Evolutionary conservation across 1,140 invertebrate species (phyloP), one percentile per base, ranked within the genome.

Genomic region (Heliothis virescens): DNA sequence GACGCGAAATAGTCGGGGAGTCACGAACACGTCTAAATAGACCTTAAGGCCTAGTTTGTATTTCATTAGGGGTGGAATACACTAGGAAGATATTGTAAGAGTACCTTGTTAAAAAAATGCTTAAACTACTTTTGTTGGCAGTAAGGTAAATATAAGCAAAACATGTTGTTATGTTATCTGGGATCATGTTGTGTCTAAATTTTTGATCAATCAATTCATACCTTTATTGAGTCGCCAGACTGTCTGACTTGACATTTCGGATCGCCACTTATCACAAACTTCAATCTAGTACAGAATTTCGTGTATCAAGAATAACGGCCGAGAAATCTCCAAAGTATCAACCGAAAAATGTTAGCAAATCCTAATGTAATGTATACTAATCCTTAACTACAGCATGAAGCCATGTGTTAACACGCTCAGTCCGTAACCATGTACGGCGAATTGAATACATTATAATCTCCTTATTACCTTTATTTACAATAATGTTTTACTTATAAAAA

Each of bases 361-460:
- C 50, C 67, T 34, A 29, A 26, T 71, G 5, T 50, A 29, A 52
- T 26, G 21, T 50, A 55, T 53, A 18, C 67, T 67, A 67, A 67
- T 10, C 63, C 41, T 41, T 41, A 48, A 55, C 50, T 18, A 34
- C 67, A 71, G 29, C 53, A 41, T 59, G 52, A 59, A 73, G 26
- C 69, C 26, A 72, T 73, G 53, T 73, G 53, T 73, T 73, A 55
- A 34, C 50, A 71, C 29, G 48, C 21, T 48, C n/a, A 67, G 21
- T 71, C 52, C 18, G 50, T 29, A 52, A 34, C 48, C 53, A 47
- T 73, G 71, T 73, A 73, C n/a, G 71, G 71, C 29, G 41, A 73
- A 73, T 59, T 73, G 53, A 73, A 73, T 73, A 59, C 29, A 72
- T 72, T 72, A 72, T 57, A 57, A 73, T 59, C 69, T 47, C 65